phyloP scores from a whole-genome alignment of 2,888 invertebrate species.

The Smittia aterrima region DNA sequence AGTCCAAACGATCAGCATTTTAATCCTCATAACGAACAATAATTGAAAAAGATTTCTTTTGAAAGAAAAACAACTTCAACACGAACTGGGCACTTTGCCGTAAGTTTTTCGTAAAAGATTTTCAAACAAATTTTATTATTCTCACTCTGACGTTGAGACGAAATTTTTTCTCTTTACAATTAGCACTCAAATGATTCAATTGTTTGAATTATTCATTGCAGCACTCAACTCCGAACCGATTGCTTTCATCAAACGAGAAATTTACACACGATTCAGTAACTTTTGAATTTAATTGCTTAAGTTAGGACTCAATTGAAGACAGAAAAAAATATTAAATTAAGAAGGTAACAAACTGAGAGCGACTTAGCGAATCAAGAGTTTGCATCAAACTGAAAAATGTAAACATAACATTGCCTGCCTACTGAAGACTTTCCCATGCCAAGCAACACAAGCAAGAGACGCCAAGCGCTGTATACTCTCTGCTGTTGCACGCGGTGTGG shows the following conservation, averaged over 20 bases:
- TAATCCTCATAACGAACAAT: background rate
- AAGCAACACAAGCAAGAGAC: constrained; percentile 2
- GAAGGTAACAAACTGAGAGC: constrained; percentile 4
- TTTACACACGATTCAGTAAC: too few relatives aligned
- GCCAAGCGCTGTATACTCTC: background rate
- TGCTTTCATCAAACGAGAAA: too few relatives aligned
- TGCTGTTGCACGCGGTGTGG: constrained; percentile 4
- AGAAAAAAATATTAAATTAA: too few relatives aligned
- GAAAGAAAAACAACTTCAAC: background rate
- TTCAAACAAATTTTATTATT: background rate
- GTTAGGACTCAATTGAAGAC: too few relatives aligned
- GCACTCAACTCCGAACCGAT: background rate
- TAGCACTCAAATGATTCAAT: constrained; percentile 21
- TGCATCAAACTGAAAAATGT: constrained; percentile 10
- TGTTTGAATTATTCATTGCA: constrained; percentile 10
- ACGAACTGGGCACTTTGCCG: constrained; percentile 1
- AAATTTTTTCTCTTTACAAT: constrained; percentile 2
- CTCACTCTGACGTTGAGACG: background rate
- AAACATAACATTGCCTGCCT: constrained; percentile 9
- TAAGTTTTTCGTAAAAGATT: background rate
- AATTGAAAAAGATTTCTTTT: background rate
- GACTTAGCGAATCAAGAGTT: constrained; percentile 7
- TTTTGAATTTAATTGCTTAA: too few relatives aligned
- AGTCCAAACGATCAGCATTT: background rate
- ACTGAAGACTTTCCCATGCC: constrained; percentile 17